A percentile compares a stretch with the other conserved stretches of the same genome.
Conservation (phyloP, 2,888 invertebrate species). For the Beris morrisii region DNA sequence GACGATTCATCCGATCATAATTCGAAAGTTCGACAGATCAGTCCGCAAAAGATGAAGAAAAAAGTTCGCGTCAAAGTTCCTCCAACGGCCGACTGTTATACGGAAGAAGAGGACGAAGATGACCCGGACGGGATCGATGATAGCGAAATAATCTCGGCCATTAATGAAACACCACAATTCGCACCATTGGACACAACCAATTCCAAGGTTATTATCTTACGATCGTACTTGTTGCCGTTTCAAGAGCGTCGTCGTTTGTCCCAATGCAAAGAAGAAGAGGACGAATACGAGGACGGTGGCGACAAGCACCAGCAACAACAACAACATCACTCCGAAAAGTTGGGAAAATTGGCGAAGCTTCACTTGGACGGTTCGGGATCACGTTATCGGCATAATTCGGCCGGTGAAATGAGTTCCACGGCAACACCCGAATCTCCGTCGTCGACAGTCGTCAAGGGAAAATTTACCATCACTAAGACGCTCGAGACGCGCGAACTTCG, state of each 20-base stretch:
- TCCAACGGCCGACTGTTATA: slow-evolving; percentile 29
- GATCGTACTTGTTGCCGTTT: slow-evolving; percentile 58
- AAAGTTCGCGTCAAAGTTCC: slow-evolving; percentile 8
- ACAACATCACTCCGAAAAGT: neutral
- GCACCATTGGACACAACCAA: slow-evolving; percentile 42
- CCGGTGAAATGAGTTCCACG: neutral
- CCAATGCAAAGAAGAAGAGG: slow-evolving; percentile 83
- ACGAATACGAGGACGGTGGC: slow-evolving; percentile 62
- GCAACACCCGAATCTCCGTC: slow-evolving; percentile 1
- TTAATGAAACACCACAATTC: slow-evolving; percentile 43
- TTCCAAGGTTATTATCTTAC: slow-evolving; percentile 43
- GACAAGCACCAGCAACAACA: slow-evolving; percentile 33
- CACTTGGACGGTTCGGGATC: slow-evolving; percentile 7
- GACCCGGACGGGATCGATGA: slow-evolving; percentile 39
- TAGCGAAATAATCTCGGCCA: slow-evolving; percentile 39
- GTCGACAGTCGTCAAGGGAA: slow-evolving; percentile 55
- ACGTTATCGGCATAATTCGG: neutral
- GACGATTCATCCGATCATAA: slow-evolving; percentile 29
- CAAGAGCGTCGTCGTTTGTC: slow-evolving; percentile 70
- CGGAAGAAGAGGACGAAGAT: slow-evolving; percentile 40
- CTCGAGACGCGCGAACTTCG: slow-evolving; percentile 41
- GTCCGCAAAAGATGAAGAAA: slow-evolving; percentile 5
- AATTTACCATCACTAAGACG: slow-evolving; percentile 61
- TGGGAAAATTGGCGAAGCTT: slow-evolving; percentile 14
- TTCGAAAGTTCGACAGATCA: neutral